Base-by-base conservation (phyloP, 1,140 invertebrate genomes). In the Oryctes rhinoceros region DNA sequence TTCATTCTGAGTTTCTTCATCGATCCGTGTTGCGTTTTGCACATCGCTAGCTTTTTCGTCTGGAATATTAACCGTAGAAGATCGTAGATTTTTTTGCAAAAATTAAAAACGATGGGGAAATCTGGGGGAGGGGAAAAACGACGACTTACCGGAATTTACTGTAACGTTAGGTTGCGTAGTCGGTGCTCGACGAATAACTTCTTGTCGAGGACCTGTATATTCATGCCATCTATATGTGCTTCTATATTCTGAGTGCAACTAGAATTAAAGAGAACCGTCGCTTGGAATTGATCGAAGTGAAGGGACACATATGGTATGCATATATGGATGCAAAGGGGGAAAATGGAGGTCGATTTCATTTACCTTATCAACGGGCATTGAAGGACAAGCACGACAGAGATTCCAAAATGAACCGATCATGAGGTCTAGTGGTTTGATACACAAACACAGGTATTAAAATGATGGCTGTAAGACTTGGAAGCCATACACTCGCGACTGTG, bases 391-490 rank as follows among this genome's bases (percentile, higher is more conserved):
- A 90, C 95, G 94, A 91, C 95, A 96, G 90, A 96, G 91, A 90
- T 96, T 96, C 94, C 95, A 96, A 91, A 96, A 96, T 91, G 95
- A 96, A 90, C 95, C 95, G 91, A 96, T 96, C 95, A 96, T 96
- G 89, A 90, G 91, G 89, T 87, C 87, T 80, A 81, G 53, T 81
- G 20, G 71, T 82, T 82, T 15, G 44, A 10, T 74, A 37, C 67
- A 81, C 80, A 37, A 67, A 49, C 74, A 76, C 53, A 80, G 39
- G 75, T 76, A 59, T 76, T 44, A 48, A 80, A 77, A 37, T 78
- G 39, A 39, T 39, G 39, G 39, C 39, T 24, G 48, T 76, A 44
- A 76, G 83, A 78, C 80, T 79, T 67, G 79, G 77, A 80, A 82
- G 83, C 83, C 83, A 83, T 83, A 83, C 78, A 83, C 83, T 79